Evolutionary conservation across 2,888 invertebrate species (phyloP), one percentile per base, ranked within the genome.

Genomic region (Dasysyrphus tricinctus): DNA sequence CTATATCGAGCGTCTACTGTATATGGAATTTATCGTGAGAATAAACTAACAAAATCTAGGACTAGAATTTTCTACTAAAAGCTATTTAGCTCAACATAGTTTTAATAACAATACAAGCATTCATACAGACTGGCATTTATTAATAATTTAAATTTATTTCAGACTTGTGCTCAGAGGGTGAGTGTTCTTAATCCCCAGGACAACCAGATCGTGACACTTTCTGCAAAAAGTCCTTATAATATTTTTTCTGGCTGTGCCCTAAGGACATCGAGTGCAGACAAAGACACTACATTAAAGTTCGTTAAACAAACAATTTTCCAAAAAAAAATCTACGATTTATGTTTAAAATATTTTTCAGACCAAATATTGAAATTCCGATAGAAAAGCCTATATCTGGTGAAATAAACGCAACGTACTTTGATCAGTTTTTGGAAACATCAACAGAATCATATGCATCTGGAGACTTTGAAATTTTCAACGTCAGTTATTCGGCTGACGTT

Each of bases 121-220:
- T 44, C 4, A n/a, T n/a, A n/a, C 6, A 44, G n/a, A n/a, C n/a
- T n/a, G n/a, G n/a, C n/a, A n/a, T n/a, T n/a, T n/a, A 1, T 44
- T 5, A 7, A 44, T n/a, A 65, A 16, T 11, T 2, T 0, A 44
- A 49, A 73, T 75, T 65, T 79, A 80, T 91, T 92, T 16, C 92
- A 97, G 96, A 95, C 95, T 0, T 98, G 98, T 90, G 92, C 93
- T 78, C 95, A 97, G 89, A 96, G 95, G 88, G 95, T 96, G 89
- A 93, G 94, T 0, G 95, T 97, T 0, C 92, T 98, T 7, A 94
- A 93, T 82, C 93, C 94, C 0, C 94, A 94, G 6, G 95, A 96
- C 90, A 96, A 97, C 90, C 98, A 98, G 93, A 94, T 97, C 32
- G 94, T 98, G 24, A 95, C 95, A 75, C 92, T 98, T 34, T 96